Conservation (phyloP, 2,888 invertebrate genomes). For the Sminthurinus aureus region DNA sequence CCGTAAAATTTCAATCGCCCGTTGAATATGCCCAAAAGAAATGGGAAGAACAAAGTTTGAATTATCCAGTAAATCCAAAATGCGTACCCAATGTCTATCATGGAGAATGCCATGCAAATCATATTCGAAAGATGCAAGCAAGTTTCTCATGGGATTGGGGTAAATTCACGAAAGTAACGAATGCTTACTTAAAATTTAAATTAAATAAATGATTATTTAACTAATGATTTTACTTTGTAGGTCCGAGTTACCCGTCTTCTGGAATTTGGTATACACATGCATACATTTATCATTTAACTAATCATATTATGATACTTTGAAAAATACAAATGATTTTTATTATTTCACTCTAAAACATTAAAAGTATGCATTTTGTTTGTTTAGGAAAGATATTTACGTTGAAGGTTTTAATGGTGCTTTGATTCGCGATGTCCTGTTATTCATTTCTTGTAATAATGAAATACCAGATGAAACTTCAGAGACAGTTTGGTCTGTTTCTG, state of each 20-base stretch:
- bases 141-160: conserved; percentile 93
- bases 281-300: not conserved
- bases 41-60: conserved; percentile 62
- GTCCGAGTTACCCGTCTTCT: conserved; percentile 88
- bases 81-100: too few species aligned
- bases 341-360: not conserved
- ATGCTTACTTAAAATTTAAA: too few species aligned
- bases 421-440: conserved; percentile 71
- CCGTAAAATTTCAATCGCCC: conserved; percentile 72
- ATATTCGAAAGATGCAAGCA: conserved; percentile 85
- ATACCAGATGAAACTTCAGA: conserved; percentile 51
- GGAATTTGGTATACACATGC: conserved; percentile 79
- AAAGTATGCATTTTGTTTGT: too few species aligned
- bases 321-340: too few species aligned
- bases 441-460: conserved; percentile 45
- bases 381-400: conserved; percentile 73
- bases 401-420: conserved; percentile 72
- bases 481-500: conserved; percentile 53
- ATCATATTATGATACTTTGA: too few species aligned
- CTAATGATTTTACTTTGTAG: too few species aligned
- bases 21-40: conserved; percentile 67
- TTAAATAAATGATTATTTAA: too few species aligned
- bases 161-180: too few species aligned
- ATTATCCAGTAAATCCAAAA: conserved; percentile 69
- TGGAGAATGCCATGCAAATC: conserved; percentile 94